A percentile compares a stretch with the other conserved stretches of the same genome.
These are phyloP conservation scores for Proisotoma minuta DNA, from an alignment of 2,888 invertebrate species.

Conservation along the genomic window DNA sequence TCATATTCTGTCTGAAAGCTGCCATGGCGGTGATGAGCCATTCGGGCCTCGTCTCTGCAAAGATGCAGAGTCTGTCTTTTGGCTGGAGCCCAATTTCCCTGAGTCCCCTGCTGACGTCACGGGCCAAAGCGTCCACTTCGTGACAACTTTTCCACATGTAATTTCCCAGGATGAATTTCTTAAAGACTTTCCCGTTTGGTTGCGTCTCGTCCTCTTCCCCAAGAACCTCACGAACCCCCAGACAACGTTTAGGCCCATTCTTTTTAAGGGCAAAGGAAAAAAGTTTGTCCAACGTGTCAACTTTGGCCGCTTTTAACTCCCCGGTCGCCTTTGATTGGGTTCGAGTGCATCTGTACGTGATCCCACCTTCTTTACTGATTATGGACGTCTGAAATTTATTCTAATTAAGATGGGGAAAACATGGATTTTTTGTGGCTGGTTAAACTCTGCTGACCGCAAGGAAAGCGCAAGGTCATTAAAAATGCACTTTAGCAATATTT, in stretches of 20 bases:
- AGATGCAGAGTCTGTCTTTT: slow-evolving; percentile 74
- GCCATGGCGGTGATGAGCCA: slow-evolving; percentile 97
- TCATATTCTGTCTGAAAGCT: slow-evolving; percentile 88
- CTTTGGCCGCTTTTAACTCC: slow-evolving; percentile 66
- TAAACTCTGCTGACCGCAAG: too few relatives aligned
- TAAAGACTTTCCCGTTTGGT: slow-evolving; percentile 87
- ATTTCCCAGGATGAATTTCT: slow-evolving; percentile 68
- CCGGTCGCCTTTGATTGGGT: slow-evolving; percentile 60
- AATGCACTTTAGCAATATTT: too few relatives aligned
- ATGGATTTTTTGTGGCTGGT: background rate
- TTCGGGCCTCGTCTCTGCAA: slow-evolving; percentile 95
- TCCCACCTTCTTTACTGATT: slow-evolving; percentile 3
- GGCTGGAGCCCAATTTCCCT: slow-evolving; percentile 70
- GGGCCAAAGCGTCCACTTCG: slow-evolving; percentile 66
- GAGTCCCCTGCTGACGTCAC: slow-evolving; percentile 77
- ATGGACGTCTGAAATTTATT: background rate
- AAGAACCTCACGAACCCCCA: slow-evolving; percentile 73
- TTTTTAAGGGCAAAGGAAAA: slow-evolving; percentile 70
- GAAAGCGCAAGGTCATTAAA: too few relatives aligned
- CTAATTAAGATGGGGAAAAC: too few relatives aligned
- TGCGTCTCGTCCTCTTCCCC: slow-evolving; percentile 91
- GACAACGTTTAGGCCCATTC: slow-evolving; percentile 67
- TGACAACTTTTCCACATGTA: slow-evolving; percentile 82
- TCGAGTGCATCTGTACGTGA: slow-evolving; percentile 8
- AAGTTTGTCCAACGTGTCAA: slow-evolving; percentile 76